phyloP scores from a whole-genome alignment of 2,113 vertebrate species.

The Eublepharis macularius region DNA sequence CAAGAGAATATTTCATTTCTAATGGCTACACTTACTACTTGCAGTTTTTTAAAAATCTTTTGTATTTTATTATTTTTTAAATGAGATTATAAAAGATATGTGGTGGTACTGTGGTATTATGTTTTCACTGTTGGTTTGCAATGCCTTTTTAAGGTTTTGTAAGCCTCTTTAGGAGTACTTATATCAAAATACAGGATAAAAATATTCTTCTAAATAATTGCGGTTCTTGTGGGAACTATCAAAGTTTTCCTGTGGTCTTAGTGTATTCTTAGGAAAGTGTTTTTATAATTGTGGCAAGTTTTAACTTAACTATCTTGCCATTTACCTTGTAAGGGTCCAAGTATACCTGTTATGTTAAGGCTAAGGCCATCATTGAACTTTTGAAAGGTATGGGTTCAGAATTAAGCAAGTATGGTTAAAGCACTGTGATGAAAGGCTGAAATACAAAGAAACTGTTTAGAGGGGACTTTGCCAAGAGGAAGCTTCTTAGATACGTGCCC shows the following conservation, averaged over 20 bases:
- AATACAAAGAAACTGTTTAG: neutral
- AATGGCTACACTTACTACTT: no score
- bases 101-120: no score
- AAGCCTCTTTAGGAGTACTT: no score
- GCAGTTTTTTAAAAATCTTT: no score
- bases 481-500: neutral
- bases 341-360: neutral
- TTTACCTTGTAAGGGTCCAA: neutral
- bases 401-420: neutral
- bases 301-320: neutral
- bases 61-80: no score
- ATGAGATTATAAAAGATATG: no score
- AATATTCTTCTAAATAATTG: no score
- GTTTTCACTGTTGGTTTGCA: no score
- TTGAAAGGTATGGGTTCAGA: neutral
- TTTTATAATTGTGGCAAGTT: neutral
- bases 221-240: neutral
- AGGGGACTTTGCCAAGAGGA: neutral
- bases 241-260: neutral
- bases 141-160: no score
- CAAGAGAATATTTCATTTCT: no score
- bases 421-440: neutral
- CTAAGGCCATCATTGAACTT: neutral
- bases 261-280: neutral
- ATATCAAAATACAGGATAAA: no score